phyloP scores from a whole-genome alignment of 2,797 vertebrate species.

The Sorex maritimensis region DNA sequence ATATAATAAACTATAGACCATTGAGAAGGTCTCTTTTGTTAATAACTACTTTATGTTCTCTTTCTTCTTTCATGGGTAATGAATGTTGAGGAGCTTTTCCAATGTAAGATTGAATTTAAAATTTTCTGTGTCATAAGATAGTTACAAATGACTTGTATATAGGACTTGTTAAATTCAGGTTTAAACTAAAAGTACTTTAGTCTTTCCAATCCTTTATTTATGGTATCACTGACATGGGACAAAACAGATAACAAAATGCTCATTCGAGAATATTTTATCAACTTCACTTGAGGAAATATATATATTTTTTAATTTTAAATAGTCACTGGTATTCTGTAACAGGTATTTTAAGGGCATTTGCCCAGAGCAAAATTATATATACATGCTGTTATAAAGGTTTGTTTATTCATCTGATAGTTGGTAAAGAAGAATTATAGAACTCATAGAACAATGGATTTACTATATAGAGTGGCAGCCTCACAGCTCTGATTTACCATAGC shows the following conservation, averaged over 20 bases:
- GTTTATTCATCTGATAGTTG: neutral
- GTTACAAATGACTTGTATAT: neutral
- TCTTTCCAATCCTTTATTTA: neutral
- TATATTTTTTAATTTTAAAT: neutral
- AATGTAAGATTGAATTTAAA: neutral
- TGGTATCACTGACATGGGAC: neutral
- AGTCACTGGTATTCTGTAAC: neutral
- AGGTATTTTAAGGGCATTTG: slow-evolving; percentile 19
- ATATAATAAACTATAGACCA: slow-evolving; percentile 63
- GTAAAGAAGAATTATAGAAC: neutral
- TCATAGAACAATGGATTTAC: neutral
- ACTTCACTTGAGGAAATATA: neutral
- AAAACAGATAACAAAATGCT: slow-evolving; percentile 44
- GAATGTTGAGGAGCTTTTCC: neutral
- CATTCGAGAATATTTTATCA: slow-evolving; percentile 47
- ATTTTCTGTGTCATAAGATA: neutral
- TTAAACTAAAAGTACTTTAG: neutral
- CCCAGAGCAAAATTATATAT: neutral
- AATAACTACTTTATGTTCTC: neutral
- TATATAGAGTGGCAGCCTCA: too few relatives aligned
- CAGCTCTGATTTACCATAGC: neutral
- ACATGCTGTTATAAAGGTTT: neutral
- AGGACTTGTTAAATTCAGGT: neutral
- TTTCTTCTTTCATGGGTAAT: slow-evolving; percentile 4
- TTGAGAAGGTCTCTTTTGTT: neutral